A percentile compares a stretch with the other conserved stretches of the same genome.
Conservation (phyloP, 2,797 vertebrate species). For the Sebastes nivosus region DNA sequence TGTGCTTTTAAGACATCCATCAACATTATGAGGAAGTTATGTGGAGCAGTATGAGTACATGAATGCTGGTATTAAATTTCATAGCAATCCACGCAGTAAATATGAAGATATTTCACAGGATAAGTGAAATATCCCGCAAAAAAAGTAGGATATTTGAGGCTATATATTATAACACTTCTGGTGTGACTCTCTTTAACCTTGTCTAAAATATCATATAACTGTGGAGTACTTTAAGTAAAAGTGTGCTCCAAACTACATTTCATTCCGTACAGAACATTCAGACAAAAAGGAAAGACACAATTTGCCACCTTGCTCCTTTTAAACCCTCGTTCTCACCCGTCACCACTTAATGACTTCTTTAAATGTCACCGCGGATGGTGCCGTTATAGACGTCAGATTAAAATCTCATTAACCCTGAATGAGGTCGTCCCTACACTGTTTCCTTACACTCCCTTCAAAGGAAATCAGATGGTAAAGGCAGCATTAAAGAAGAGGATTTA, state of each 20-base stretch:
- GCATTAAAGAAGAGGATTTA: slow-evolving; percentile 35
- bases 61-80: too few relatives aligned
- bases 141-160: too few relatives aligned
- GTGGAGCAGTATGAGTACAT: too few relatives aligned
- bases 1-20: too few relatives aligned
- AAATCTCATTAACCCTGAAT: slow-evolving; percentile 59
- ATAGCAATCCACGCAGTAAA: too few relatives aligned
- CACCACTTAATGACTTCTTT: slow-evolving; percentile 51
- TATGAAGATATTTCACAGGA: too few relatives aligned
- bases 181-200: too few relatives aligned
- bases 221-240: not conserved
- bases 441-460: not conserved
- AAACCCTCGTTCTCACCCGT: slow-evolving; percentile 21
- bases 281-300: not conserved
- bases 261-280: not conserved
- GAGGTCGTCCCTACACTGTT: slow-evolving; percentile 4
- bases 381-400: slow-evolving; percentile 36
- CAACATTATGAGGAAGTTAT: too few relatives aligned
- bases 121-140: too few relatives aligned
- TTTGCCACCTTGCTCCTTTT: not conserved
- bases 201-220: not conserved
- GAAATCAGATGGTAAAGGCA: not conserved
- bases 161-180: too few relatives aligned
- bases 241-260: not conserved
- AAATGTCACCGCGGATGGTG: slow-evolving; percentile 56